These are phyloP conservation scores for Chaetogeoica ovagalla DNA, from an alignment of 2,888 invertebrate genomes.

Conservation along the genomic window DNA sequence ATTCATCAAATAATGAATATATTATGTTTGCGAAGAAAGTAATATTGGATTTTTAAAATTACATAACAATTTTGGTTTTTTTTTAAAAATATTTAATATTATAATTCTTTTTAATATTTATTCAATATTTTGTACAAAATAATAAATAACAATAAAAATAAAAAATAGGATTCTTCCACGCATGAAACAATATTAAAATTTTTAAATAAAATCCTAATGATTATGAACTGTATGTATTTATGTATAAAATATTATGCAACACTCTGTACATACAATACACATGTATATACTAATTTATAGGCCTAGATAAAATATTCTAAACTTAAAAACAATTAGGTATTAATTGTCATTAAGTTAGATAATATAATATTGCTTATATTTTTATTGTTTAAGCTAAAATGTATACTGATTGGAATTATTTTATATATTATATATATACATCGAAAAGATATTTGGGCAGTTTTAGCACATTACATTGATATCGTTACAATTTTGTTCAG, in stretches of 20 bases:
- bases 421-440: constrained; percentile 32
- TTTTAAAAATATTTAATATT: background rate
- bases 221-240: constrained; percentile 43
- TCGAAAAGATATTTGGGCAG: constrained; percentile 37
- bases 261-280: constrained; percentile 11
- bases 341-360: constrained; percentile 20
- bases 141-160: constrained; percentile 52
- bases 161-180: constrained; percentile 49
- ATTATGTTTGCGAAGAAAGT: too few relatives aligned
- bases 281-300: constrained; percentile 31
- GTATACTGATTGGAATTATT: constrained; percentile 21
- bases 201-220: constrained; percentile 43
- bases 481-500: constrained; percentile 38
- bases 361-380: constrained; percentile 42
- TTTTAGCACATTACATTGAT: constrained; percentile 24
- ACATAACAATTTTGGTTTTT: too few relatives aligned
- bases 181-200: constrained; percentile 42
- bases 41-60: too few relatives aligned
- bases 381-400: constrained; percentile 30
- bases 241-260: constrained; percentile 45
- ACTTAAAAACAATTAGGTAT: constrained; percentile 27
- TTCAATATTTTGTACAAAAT: constrained; percentile 53
- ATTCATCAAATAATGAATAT: too few relatives aligned
- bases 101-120: constrained; percentile 33
- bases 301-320: constrained; percentile 43